phyloP scores from a whole-genome alignment of 2,113 vertebrate species.

The Spilogale gracilis region DNA sequence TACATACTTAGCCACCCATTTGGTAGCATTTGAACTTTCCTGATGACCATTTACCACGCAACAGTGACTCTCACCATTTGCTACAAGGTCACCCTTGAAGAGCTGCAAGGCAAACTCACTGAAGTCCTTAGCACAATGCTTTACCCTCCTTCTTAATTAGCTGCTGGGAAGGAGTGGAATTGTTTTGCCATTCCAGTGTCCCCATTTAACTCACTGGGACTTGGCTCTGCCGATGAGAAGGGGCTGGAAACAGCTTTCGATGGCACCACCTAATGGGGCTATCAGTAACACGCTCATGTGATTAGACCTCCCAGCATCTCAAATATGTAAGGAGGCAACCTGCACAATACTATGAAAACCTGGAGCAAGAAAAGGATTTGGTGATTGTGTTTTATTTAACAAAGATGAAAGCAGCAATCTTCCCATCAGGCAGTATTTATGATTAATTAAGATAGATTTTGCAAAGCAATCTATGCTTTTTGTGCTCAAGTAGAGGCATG shows the following conservation, averaged over 20 bases:
- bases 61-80: constrained; percentile 77
- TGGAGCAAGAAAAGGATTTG: constrained; percentile 81
- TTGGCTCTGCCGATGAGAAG: constrained; percentile 78
- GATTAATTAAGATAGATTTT: constrained; percentile 84
- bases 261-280: constrained; percentile 84
- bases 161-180: constrained; percentile 77
- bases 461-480: constrained; percentile 68
- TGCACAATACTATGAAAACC: constrained; percentile 78
- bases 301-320: constrained; percentile 77
- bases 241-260: constrained; percentile 74
- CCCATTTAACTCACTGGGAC: constrained; percentile 83
- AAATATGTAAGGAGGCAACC: constrained; percentile 78
- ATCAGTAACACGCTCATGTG: constrained; percentile 83
- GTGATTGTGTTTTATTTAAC: constrained; percentile 80
- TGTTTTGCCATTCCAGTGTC: constrained; percentile 83
- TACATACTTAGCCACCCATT: constrained; percentile 66
- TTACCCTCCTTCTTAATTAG: constrained; percentile 86
- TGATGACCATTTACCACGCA: constrained; percentile 78
- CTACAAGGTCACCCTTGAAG: constrained; percentile 83
- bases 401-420: constrained; percentile 83
- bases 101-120: constrained; percentile 73
- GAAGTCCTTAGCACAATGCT: constrained; percentile 79
- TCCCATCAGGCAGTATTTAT: constrained; percentile 82
- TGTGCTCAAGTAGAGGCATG: constrained; percentile 58
- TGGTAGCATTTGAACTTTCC: constrained; percentile 58